Base-by-base conservation (phyloP, 2,797 vertebrate species). In the Furcifer pardalis region DNA sequence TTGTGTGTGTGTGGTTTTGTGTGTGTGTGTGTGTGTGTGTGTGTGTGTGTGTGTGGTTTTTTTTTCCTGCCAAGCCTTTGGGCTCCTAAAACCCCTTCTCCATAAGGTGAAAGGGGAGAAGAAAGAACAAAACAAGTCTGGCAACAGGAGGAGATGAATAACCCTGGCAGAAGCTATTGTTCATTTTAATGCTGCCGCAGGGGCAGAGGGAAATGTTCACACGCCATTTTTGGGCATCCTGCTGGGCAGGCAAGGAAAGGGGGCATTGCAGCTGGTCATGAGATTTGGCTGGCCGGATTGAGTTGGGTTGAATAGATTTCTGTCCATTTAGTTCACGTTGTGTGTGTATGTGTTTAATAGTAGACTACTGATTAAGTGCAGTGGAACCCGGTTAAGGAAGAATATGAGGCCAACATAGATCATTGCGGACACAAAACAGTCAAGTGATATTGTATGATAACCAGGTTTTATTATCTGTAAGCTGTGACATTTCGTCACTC, bases 151-250 rank as follows among this genome's bases (percentile, higher is more conserved):
- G 92, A 95, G 93, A 95, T 93, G 95, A 96, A 92, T 96, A 96
- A 94, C 96, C 97, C 95, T 97, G 96, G 97, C 94, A 96, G 95
- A 96, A 95, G 93, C 96, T 95, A 97, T 98, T 98, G 97, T 98
- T 97, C 97, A 96, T 96, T 96, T 95, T 96, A 97, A 95, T 92
- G 96, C 97, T 97, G 95, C 94, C 96, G 96, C 95, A 89, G 91
- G 96, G 96, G 96, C 96, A 96, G 96, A 92, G 96, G 96, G 96
- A 96, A 96, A 96, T 93, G 95, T 98, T 98, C 97, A 98, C 97
- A 98, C 97, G 97, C 97, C 96, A 97, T 97, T 97, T 92, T 93
- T 94, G 96, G 96, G 97, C 96, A 95, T 97, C 97, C 97, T 96
- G 97, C 97, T 98, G 97, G 96, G 97, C 95, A 96, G 88, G 92